Base-by-base conservation (phyloP, 2,797 vertebrate species). In the Mus caroli region DNA sequence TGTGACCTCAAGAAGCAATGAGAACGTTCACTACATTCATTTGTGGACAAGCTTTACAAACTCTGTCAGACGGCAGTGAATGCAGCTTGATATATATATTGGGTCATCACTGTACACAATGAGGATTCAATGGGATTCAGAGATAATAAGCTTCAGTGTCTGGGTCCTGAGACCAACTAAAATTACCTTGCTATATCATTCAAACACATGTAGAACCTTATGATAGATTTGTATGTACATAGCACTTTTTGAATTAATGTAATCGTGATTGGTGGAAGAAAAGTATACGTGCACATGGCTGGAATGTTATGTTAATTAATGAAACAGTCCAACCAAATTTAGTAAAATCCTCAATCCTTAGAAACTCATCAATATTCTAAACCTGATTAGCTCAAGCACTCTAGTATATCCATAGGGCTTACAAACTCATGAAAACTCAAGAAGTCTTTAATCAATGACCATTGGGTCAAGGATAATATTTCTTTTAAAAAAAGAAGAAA, bases 201-300 rank as follows among this genome's bases (percentile, higher is more conserved):
- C 40, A 60, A 71, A 83, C 3, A 67, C 46, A 22, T 83, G 37
- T 26, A 43, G 28, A 92, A 34, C 6, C 15, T 88, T 83, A 34
- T 64, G 1, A 92, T 20, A 89, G 26, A 9, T 91, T 90, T n/a
- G 28, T 1, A 37, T 43, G 6, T 15, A 3, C 54, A 58, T 4
- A 83, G 3, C 37, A 58, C n/a, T 82, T 46, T 79, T 52, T 64
- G 26, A 86, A 60, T 50, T n/a, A 6, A 5, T 76, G 7, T 85
- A 83, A 71, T 69, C 4, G 88, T 94, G 90, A 88, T 43, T 75
- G 6, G 6, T 56, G 54, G 88, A 90, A 79, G 3, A 92, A 94
- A 40, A 40, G 78, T 40, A 69, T 46, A 20, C 3, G 58, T 54
- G 6, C 2, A 4, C n/a, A 1, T 90, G 50, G 3, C 46, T 69